Evolutionary conservation across 2,797 vertebrate species (phyloP).

Genomic region (Hydrolagus colliei): DNA sequence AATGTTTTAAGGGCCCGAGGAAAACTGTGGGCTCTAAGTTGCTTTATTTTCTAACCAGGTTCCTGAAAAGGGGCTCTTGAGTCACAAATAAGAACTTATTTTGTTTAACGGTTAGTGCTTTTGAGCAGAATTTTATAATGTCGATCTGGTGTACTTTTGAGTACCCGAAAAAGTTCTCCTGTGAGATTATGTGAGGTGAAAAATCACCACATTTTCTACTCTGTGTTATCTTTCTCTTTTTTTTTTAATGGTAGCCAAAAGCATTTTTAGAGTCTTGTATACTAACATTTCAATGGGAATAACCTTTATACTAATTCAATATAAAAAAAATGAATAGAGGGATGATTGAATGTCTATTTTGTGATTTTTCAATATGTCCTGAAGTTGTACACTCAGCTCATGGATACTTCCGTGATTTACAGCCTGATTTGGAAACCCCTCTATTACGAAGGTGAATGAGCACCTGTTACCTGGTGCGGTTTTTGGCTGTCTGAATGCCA

Average conservation of each 20-base stretch:
- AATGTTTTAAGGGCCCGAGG: no score
- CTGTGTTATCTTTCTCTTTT: neutral
- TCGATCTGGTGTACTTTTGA: no score
- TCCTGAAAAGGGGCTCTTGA: no score
- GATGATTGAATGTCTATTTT: neutral
- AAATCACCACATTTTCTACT: no score
- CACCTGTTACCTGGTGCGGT: neutral
- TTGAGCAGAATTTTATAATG: no score
- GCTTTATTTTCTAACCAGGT: no score
- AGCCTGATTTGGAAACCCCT: neutral
- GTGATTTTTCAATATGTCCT: neutral
- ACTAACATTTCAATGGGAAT: neutral
- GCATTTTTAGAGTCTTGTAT: neutral
- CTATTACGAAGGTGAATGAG: neutral
- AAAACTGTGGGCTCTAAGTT: no score
- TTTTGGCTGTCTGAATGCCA: no score
- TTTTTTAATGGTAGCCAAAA: neutral
- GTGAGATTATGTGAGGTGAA: no score
- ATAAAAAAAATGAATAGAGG: neutral
- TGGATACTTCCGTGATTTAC: neutral
- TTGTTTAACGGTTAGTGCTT: no score
- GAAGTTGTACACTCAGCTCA: neutral
- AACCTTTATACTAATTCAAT: neutral
- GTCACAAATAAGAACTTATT: no score
- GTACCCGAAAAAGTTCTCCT: no score